A percentile compares a stretch with the other conserved stretches of the same genome.
Evolutionary conservation across 2,888 invertebrate genomes (phyloP).

Genomic region (Bibio marci): DNA sequence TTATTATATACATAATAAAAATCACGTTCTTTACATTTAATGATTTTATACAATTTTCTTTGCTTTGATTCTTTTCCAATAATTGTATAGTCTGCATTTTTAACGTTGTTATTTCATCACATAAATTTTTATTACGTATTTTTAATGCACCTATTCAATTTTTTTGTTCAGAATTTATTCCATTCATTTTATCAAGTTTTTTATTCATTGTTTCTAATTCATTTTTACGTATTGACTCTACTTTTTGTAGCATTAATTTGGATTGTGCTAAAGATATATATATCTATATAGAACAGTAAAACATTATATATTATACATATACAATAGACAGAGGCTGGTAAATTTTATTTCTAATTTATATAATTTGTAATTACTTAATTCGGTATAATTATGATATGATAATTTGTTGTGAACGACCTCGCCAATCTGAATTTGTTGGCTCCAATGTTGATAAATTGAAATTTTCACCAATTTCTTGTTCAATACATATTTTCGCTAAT

Average conservation of each 20-base stretch:
- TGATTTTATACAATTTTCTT: conserved; percentile 42
- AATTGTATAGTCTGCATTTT: conserved; percentile 41
- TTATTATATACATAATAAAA: no score
- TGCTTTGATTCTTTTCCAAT: conserved; percentile 43
- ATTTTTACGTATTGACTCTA: conserved; percentile 34
- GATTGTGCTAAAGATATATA: no score
- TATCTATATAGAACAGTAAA: no score
- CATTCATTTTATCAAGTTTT: conserved; percentile 36
- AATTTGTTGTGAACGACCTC: conserved; percentile 63
- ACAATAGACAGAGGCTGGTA: no score
- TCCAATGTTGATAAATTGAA: conserved; percentile 43
- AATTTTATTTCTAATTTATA: no score
- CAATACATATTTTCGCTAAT: conserved; percentile 52
- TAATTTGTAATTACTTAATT: no score
- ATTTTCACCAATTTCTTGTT: conserved; percentile 58
- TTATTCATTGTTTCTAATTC: conserved; percentile 41
- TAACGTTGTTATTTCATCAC: conserved; percentile 39
- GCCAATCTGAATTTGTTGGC: conserved; percentile 47
- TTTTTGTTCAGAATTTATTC: conserved; percentile 38
- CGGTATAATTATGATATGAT: conserved; percentile 48
- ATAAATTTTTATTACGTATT: conserved; percentile 49
- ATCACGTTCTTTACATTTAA: conserved; percentile 32
- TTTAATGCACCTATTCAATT: conserved; percentile 47
- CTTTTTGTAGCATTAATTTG: conserved; percentile 25
- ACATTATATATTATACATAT: no score